phyloP scores from a whole-genome alignment of 2,113 vertebrate species.

The Lasiurus borealis region DNA sequence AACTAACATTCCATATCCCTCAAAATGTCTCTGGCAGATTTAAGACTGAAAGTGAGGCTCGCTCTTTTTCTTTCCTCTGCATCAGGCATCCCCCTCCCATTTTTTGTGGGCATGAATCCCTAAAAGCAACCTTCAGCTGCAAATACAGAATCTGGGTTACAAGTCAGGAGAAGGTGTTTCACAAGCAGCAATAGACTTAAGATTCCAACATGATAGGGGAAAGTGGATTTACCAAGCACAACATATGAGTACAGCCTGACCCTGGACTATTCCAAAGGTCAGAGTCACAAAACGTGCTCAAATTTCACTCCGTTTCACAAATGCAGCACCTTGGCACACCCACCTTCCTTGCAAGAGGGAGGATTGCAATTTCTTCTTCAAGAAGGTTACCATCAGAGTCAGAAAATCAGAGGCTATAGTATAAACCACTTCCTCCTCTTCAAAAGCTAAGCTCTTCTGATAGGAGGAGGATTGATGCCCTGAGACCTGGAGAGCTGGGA shows the following conservation, averaged over 20 bases:
- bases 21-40: background rate
- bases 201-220: background rate
- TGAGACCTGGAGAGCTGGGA: background rate
- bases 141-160: background rate
- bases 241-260: background rate
- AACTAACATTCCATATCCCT: background rate
- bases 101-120: background rate
- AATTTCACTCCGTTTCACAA: conserved; percentile 48
- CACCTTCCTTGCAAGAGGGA: conserved; percentile 43
- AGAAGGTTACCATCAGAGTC: conserved; percentile 73
- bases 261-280: conserved; percentile 29
- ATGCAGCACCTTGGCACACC: conserved; percentile 40
- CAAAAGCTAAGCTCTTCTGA: background rate
- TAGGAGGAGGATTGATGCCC: background rate
- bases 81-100: background rate
- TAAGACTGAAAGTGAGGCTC: background rate
- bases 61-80: background rate
- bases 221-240: background rate
- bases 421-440: conserved; percentile 61
- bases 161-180: conserved; percentile 35
- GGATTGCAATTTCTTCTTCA: conserved; percentile 68
- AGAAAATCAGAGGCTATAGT: conserved; percentile 62
- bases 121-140: background rate
- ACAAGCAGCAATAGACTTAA: background rate
- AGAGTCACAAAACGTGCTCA: background rate